Evolutionary conservation across 2,113 vertebrate genomes (phyloP), one percentile per base, ranked within the genome.

Genomic region (Ictalurus furcatus): DNA sequence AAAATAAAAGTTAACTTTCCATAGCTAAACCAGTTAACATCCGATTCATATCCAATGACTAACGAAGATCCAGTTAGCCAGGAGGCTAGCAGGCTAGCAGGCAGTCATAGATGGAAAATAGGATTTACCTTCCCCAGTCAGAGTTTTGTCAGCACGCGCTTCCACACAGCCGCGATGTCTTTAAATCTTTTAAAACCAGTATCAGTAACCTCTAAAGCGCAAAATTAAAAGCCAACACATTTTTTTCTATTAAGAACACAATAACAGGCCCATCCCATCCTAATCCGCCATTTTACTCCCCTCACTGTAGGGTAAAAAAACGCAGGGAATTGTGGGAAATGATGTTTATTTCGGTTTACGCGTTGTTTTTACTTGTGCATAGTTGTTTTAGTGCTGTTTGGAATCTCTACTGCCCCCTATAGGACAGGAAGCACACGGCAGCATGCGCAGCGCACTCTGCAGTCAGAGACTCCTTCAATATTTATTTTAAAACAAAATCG

Each of bases 201-300:
- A 23, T 23, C 1, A 4, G 30, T 21, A 44, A 8, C 69, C 65
- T 71, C 28, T 17, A 44, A 79, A 12, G 80, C 73, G 58, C 28
- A 0, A 9, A n/a, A 52, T 12, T 11, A 21, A 78, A 2, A 7
- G 4, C 67, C 65, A 37, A 89, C 92, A 91, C 21, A 25, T 93
- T 91, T 88, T 78, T 85, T 76, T 83, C 71, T 67, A 93, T 93
- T 84, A 92, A 84, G 82, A 93, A 85, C 91, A 92, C 91, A 94
- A 93, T 90, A 92, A 92, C 88, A 92, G 92, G 88, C 91, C 92
- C 91, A 85, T 78, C 94, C 91, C 93, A 94, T 95, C 95, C 61
- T 89, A 40, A 21, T 94, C 95, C 95, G 96, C 97, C 96, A 96
- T 97, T 95, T 96, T 95, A 93, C 91, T 94, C 91, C 84, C 71